These are phyloP conservation scores for Halisarca cf. caerulea DNA, from an alignment of 37 sponge, comb jelly and placozoan species.

Conservation along the genomic window DNA sequence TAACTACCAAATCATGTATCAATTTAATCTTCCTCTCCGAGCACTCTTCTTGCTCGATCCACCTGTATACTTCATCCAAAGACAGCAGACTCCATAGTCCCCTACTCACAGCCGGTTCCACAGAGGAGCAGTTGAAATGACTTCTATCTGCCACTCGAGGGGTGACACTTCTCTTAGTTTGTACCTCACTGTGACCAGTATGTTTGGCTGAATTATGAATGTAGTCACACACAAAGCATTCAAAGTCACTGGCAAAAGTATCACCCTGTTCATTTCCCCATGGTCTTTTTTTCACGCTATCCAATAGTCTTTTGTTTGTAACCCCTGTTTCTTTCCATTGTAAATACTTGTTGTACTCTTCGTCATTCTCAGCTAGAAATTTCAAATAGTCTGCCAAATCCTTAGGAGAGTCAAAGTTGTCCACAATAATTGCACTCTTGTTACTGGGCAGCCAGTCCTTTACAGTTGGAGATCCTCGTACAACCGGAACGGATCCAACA, in stretches of 20 bases:
- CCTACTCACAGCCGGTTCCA: slow-evolving; percentile 28
- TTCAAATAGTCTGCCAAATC: slow-evolving; percentile 72
- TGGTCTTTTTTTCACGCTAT: slow-evolving; percentile 31
- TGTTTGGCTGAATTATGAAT: background rate
- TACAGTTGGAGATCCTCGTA: slow-evolving; percentile 72
- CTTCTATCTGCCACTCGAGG: slow-evolving; percentile 17
- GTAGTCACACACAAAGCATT: slow-evolving; percentile 71
- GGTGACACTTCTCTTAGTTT: background rate
- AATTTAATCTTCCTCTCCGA: background rate
- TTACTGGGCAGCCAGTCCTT: slow-evolving; percentile 77
- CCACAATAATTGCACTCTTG: slow-evolving; percentile 59
- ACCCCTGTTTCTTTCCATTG: slow-evolving; percentile 57
- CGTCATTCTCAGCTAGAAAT: slow-evolving; percentile 64
- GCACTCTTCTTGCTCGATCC: slow-evolving; percentile 11
- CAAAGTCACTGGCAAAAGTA: slow-evolving; percentile 60
- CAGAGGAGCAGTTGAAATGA: slow-evolving; percentile 29
- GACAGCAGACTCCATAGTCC: background rate
- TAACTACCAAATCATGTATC: slow-evolving; percentile 5
- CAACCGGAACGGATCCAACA: slow-evolving; percentile 78
- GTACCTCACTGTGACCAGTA: background rate
- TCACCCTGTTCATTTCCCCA: slow-evolving; percentile 29
- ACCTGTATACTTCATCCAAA: background rate
- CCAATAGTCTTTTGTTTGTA: slow-evolving; percentile 54
- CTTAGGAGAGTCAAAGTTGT: slow-evolving; percentile 65
- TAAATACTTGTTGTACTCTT: slow-evolving; percentile 66